Percentiles rank a stretch among this genome's conserved stretches.
These are phyloP conservation scores for Centruroides sculpturatus DNA, from an alignment of 1,140 invertebrate species.

Conservation along the genomic window DNA sequence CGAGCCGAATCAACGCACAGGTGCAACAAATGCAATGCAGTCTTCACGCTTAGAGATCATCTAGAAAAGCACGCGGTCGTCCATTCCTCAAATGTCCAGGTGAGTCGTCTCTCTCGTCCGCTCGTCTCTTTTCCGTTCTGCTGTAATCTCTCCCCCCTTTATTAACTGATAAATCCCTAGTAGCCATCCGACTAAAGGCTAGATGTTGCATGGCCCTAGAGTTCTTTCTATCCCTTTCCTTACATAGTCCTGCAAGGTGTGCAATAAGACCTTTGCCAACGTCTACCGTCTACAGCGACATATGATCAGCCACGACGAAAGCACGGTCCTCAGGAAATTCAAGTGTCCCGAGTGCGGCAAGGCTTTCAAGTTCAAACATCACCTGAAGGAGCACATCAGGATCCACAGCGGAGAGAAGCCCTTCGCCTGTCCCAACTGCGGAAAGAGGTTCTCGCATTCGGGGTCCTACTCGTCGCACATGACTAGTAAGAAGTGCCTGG, in stretches of 20 bases:
- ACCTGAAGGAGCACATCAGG: constrained; percentile 93
- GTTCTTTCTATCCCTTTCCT: background rate
- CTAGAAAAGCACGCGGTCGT: constrained; percentile 69
- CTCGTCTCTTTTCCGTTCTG: background rate
- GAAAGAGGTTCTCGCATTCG: constrained; percentile 97
- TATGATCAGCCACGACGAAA: constrained; percentile 91
- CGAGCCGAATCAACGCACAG: constrained; percentile 20
- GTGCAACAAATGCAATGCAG: constrained; percentile 63
- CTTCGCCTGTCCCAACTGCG: constrained; percentile 91
- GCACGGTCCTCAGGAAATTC: constrained; percentile 85
- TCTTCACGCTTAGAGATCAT: constrained; percentile 57
- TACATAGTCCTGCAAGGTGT: constrained; percentile 78
- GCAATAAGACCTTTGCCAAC: constrained; percentile 93
- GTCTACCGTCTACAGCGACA: constrained; percentile 90
- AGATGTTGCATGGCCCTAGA: background rate
- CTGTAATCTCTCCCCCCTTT: background rate
- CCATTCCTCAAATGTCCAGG: constrained; percentile 58
- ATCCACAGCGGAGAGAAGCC: constrained; percentile 98
- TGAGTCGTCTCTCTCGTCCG: constrained; percentile 26
- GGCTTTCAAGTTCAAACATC: constrained; percentile 99
- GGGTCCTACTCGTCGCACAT: constrained; percentile 98
- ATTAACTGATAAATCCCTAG: background rate
- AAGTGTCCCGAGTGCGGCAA: constrained; percentile 97
- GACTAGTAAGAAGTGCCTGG: constrained; percentile 97
- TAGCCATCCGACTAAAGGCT: background rate